phyloP scores from a whole-genome alignment of 2,888 invertebrate genomes.

The Apeira syringaria region DNA sequence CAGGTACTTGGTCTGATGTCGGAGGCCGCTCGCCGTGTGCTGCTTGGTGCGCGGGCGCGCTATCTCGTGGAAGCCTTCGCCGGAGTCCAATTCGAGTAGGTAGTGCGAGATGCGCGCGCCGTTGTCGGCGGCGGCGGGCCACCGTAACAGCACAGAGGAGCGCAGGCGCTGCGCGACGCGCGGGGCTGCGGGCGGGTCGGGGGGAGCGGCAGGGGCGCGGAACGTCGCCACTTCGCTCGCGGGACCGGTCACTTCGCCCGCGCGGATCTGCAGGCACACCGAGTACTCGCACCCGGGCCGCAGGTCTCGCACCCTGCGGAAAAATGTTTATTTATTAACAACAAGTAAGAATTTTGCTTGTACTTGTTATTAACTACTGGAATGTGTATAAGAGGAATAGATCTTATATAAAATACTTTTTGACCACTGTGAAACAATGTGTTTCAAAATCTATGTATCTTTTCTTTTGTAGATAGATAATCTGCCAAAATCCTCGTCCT shows the following conservation, averaged over 20 bases:
- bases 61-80: constrained; percentile 88
- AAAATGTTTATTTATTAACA: too few species aligned
- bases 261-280: constrained; percentile 90
- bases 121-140: constrained; percentile 90
- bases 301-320: constrained; percentile 90
- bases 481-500: too few species aligned
- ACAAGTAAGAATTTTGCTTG: too few species aligned
- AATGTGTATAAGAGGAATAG: too few species aligned
- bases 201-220: constrained; percentile 91
- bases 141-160: constrained; percentile 87
- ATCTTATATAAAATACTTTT: too few species aligned
- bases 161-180: constrained; percentile 89
- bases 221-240: constrained; percentile 91
- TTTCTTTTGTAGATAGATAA: too few species aligned
- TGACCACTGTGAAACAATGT: too few species aligned
- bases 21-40: constrained; percentile 89
- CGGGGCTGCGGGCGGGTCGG: constrained; percentile 89
- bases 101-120: constrained; percentile 91
- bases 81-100: constrained; percentile 90
- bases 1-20: constrained; percentile 90
- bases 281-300: constrained; percentile 95
- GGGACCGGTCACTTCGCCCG: constrained; percentile 89
- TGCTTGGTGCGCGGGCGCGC: constrained; percentile 89
- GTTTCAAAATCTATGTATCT: too few species aligned
- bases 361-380: too few species aligned